A percentile compares a stretch with the other conserved stretches of the same genome.
phyloP scores from a whole-genome alignment of 1,140 invertebrate species.

The Prorops nasuta region DNA sequence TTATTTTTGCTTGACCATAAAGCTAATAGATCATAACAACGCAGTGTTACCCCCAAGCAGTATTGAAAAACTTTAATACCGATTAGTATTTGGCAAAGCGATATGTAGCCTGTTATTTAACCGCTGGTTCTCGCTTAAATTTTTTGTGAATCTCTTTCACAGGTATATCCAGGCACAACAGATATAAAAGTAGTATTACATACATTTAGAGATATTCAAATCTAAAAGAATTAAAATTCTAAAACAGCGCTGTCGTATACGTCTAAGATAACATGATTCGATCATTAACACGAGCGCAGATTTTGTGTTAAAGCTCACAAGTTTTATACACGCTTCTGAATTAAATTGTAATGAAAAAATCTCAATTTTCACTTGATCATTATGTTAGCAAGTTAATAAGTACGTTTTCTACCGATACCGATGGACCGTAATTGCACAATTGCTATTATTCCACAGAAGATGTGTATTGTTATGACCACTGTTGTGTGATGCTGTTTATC shows the following conservation, averaged over 20 bases:
- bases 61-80: constrained; percentile 29
- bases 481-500: too few relatives aligned
- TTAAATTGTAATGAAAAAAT: too few relatives aligned
- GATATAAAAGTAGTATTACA: constrained; percentile 35
- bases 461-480: too few relatives aligned
- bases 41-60: constrained; percentile 33
- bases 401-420: too few relatives aligned
- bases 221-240: constrained; percentile 30
- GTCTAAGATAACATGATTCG: constrained; percentile 20
- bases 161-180: constrained; percentile 42
- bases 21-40: constrained; percentile 27
- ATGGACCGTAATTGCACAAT: too few relatives aligned
- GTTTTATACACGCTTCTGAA: too few relatives aligned
- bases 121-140: constrained; percentile 8
- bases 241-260: constrained; percentile 39
- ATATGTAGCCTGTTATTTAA: constrained; percentile 23
- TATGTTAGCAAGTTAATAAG: too few relatives aligned
- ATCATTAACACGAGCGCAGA: constrained; percentile 19
- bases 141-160: constrained; percentile 30
- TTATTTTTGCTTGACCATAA: constrained; percentile 25
- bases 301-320: constrained; percentile 22
- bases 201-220: constrained; percentile 30
- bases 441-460: too few relatives aligned
- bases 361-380: too few relatives aligned
- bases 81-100: constrained; percentile 36